These are phyloP conservation scores for Seriola dumerili DNA, from an alignment of 2,113 vertebrate genomes.

Conservation along the genomic window DNA sequence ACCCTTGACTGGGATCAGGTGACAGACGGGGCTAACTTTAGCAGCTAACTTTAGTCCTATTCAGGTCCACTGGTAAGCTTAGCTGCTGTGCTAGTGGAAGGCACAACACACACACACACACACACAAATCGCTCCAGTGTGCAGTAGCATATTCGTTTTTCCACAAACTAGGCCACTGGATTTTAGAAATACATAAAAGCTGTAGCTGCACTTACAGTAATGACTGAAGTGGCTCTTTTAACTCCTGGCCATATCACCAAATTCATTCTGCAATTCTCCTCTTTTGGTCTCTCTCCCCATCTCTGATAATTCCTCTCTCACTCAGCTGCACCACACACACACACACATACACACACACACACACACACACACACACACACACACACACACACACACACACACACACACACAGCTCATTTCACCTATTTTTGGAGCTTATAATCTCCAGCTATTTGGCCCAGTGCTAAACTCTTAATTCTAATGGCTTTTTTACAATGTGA, in stretches of 20 bases:
- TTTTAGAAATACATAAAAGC: constrained; percentile 33
- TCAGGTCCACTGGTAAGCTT: constrained; percentile 43
- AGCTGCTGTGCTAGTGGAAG: constrained; percentile 38
- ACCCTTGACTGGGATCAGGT: constrained; percentile 74
- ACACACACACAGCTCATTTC: constrained; percentile 43
- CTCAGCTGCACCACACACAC: constrained; percentile 2
- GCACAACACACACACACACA: constrained; percentile 14
- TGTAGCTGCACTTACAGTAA: constrained; percentile 32
- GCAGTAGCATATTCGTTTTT: constrained; percentile 7
- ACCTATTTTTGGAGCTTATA: constrained; percentile 76
- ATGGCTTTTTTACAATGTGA: constrained; percentile 65
- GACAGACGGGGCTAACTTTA: constrained; percentile 80
- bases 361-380: constrained; percentile 36
- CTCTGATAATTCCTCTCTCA: constrained; percentile 18
- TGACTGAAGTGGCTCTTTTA: constrained; percentile 30
- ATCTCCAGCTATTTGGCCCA: constrained; percentile 74
- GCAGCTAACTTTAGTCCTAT: constrained; percentile 71
- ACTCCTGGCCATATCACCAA: constrained; percentile 31
- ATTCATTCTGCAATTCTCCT: constrained; percentile 10
- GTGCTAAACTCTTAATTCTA: constrained; percentile 68
- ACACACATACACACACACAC: constrained; percentile 35
- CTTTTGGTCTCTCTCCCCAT: not conserved
- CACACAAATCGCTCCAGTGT: constrained; percentile 10
- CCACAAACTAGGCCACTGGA: constrained; percentile 36
- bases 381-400: constrained; percentile 23